Base-by-base conservation (phyloP, 2,113 vertebrate species). In the Lycocorax pyrrhopterus region DNA sequence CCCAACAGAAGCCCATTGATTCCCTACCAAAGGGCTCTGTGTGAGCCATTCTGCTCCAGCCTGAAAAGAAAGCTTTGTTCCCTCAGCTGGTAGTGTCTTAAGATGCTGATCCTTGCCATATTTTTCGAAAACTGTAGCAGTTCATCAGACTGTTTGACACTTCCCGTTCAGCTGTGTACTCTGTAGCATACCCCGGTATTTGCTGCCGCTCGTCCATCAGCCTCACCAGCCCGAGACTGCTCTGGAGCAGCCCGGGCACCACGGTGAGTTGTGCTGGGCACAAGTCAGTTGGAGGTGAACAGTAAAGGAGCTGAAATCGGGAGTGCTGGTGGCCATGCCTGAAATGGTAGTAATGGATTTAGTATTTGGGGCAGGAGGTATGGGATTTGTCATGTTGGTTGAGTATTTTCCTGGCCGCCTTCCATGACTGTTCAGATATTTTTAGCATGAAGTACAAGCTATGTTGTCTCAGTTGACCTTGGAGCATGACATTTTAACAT, bases 11-110 rank as follows among this genome's bases (percentile, higher is more conserved):
- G 91, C 78, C 91, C 92, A 94, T 92, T 96, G 92, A 96, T 96
- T 97, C 89, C 86, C 43, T 83, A 95, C 87, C 93, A 93, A 95
- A 91, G 87, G 49, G 64, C 84, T 86, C 92, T 94, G 51, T 86
- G 85, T 90, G 88, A 93, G 64, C 84, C 87, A 76, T 95, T 97
- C 83, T 91, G 46, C 84, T 88, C 71, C 46, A 67, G 85, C 84
- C 81, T 96, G 71, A 97, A 97, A 97, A 80, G 95, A 78, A 84
- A 81, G 64, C 95, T 96, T 96, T 97, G 96, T 97, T 91, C 75
- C 82, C 62, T 92, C 60, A 91, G 90, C 81, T 94, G 71, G 77
- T 94, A 87, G 75, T 94, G 84, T 89, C 94, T 96, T 90, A 96
- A 95, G 86, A 96, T 93, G 93, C 84, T 80, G 92, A 91, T 87